Evolutionary conservation across 2,113 vertebrate genomes (phyloP).

Genomic region (Carassius auratus): DNA sequence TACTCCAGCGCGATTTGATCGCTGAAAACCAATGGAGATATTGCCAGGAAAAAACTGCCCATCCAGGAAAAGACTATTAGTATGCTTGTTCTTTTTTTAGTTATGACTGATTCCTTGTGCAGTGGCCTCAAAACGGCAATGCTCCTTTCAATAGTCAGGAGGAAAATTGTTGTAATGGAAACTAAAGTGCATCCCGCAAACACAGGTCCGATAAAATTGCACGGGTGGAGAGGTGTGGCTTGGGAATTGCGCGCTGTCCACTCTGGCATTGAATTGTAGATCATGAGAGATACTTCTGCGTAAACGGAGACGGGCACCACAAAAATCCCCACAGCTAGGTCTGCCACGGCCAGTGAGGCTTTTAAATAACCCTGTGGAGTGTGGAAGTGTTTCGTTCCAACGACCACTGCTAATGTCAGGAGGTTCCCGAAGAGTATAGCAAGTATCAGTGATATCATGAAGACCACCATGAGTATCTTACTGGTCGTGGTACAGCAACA

Average conservation of each 20-base stretch:
- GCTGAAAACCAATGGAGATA: conserved; percentile 76
- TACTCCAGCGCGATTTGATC: conserved; percentile 76
- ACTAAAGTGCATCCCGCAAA: conserved; percentile 81
- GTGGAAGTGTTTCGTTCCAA: conserved; percentile 75
- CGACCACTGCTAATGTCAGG: conserved; percentile 75
- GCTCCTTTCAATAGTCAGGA: conserved; percentile 76
- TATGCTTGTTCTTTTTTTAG: conserved; percentile 71
- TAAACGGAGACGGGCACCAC: conserved; percentile 80
- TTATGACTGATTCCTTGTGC: conserved; percentile 77
- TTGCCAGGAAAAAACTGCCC: conserved; percentile 76
- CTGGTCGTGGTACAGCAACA: conserved; percentile 75
- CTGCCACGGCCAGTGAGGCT: conserved; percentile 77
- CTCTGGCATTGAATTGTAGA: conserved; percentile 62
- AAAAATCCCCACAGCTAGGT: conserved; percentile 76
- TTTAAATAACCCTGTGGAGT: conserved; percentile 81
- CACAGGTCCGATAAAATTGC: conserved; percentile 73
- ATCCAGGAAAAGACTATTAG: conserved; percentile 76
- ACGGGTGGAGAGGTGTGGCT: conserved; percentile 73
- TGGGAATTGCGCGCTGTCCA: conserved; percentile 70
- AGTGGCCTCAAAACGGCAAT: conserved; percentile 78
- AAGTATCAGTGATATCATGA: conserved; percentile 75
- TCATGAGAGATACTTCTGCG: conserved; percentile 73
- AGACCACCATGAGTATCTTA: conserved; percentile 73
- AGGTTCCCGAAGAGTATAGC: conserved; percentile 76
- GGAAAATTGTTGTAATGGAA: conserved; percentile 79